These are phyloP conservation scores for Andrena bicolor DNA, from an alignment of 2,888 invertebrate species.

Conservation along the genomic window DNA sequence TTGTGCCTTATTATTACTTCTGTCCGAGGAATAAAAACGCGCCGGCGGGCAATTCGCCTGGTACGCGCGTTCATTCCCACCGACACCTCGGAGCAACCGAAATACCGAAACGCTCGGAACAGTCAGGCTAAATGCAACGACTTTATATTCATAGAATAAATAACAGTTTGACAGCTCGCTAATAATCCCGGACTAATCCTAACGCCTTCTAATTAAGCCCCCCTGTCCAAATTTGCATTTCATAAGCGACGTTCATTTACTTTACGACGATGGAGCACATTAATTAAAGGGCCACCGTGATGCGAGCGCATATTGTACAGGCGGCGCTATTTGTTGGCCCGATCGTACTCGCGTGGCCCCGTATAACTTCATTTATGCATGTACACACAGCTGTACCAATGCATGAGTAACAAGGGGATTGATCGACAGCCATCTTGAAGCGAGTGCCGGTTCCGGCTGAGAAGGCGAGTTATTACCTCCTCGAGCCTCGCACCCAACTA, in stretches of 20 bases:
- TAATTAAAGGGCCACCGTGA: conserved; percentile 36
- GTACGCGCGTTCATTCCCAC: no score
- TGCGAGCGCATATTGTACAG: conserved; percentile 21
- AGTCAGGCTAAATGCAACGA: not conserved
- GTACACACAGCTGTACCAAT: conserved; percentile 65
- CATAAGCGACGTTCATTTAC: conserved; percentile 42
- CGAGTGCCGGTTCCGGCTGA: conserved; percentile 19
- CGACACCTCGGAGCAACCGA: no score
- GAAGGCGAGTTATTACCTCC: conserved; percentile 26
- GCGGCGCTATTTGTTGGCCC: conserved; percentile 27
- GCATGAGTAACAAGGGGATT: conserved; percentile 51
- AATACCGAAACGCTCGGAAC: no score
- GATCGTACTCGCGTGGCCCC: conserved; percentile 33
- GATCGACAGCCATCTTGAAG: conserved; percentile 57
- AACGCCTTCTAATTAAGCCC: conserved; percentile 31
- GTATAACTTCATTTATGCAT: conserved; percentile 54
- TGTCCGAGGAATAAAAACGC: not conserved
- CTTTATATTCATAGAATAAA: not conserved
- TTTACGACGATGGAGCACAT: conserved; percentile 5
- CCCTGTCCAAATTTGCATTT: conserved; percentile 34
- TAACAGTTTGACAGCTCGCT: not conserved
- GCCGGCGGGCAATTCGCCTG: no score
- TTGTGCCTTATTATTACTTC: not conserved
- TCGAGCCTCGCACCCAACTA: not conserved
- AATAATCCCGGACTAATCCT: not conserved